Base-by-base conservation (phyloP, 2,888 invertebrate genomes). In the Dynastes grantii region DNA sequence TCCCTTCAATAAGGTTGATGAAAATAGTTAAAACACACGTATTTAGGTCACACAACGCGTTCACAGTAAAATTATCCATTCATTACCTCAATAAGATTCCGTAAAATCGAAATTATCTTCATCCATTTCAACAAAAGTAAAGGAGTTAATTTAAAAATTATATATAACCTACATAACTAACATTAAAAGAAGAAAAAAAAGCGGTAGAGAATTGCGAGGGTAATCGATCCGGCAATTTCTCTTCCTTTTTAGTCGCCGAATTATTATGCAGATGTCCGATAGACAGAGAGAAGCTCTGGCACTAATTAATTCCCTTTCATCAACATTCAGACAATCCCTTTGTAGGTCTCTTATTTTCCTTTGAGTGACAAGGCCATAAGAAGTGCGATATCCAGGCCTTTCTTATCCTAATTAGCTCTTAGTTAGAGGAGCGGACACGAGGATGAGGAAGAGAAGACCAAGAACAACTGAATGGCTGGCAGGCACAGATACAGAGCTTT, bases 231-330 rank as follows among this genome's bases (percentile, higher is more conserved):
- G 51, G 29, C 49, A 75, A 75, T 75, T 61, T 29, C 73, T 68
- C 29, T 40, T 61, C 61, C 73, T 75, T 45, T 61, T 61, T 45
- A 61, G 45, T 61, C 61, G 27, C 61, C 61, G 73, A 61, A 22
- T 75, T 75, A 75, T 75, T 81, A 78, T 80, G 80, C 82, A 82
- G 82, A 82, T 81, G 83, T 82, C 81, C 83, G 81, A 83, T 83
- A 68, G 51, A 65, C 45, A 45, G 40, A 49, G 67, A 68, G 67
- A 51, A 53, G 49, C 63, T 40, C 22, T 81, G 82, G 83, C 83
- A 84, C 84, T 86, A 86, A 86, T 86, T 86, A 86, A 86, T 86
- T 86, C 85, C 86, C 86, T 86, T 86, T 86, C 86, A 86, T 85
- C 85, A 85, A 82, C 73, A 75, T 83, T 84, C 64, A 85, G 85